Conservation (phyloP, 2,797 vertebrate genomes). For the Thamnophis elegans region DNA sequence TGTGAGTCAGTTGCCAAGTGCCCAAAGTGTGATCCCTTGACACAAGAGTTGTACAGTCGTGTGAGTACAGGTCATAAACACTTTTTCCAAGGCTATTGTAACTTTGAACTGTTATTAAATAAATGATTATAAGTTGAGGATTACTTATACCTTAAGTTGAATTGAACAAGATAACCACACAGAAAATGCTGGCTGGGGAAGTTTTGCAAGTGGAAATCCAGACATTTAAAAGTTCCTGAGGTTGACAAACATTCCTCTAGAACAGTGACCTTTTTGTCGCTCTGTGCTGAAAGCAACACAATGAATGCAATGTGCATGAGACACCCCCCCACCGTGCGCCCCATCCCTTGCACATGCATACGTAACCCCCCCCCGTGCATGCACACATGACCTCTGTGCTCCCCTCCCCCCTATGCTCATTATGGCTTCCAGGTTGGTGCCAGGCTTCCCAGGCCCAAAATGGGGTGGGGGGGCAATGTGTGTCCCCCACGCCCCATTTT, state of each 20-base stretch:
- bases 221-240: background rate
- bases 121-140: background rate
- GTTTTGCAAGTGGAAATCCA: background rate
- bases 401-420: too few relatives aligned
- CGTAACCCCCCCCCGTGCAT: too few relatives aligned
- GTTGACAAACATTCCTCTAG: background rate
- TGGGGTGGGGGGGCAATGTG: too few relatives aligned
- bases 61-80: background rate
- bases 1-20: background rate
- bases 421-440: too few relatives aligned
- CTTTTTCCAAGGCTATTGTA: background rate
- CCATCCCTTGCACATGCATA: too few relatives aligned
- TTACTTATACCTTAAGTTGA: background rate
- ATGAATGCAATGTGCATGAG: too few relatives aligned
- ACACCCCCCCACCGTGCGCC: too few relatives aligned
- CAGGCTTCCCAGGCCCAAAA: too few relatives aligned
- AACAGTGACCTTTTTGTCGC: background rate
- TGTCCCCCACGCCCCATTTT: too few relatives aligned
- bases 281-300: too few relatives aligned
- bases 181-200: background rate
- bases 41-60: background rate
- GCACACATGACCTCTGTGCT: too few relatives aligned
- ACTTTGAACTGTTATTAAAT: background rate
- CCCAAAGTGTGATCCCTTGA: background rate
- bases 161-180: background rate